A percentile compares a stretch with the other conserved stretches of the same genome.
phyloP scores from a whole-genome alignment of 2,113 vertebrate species.

The Phylloscopus trochilus region DNA sequence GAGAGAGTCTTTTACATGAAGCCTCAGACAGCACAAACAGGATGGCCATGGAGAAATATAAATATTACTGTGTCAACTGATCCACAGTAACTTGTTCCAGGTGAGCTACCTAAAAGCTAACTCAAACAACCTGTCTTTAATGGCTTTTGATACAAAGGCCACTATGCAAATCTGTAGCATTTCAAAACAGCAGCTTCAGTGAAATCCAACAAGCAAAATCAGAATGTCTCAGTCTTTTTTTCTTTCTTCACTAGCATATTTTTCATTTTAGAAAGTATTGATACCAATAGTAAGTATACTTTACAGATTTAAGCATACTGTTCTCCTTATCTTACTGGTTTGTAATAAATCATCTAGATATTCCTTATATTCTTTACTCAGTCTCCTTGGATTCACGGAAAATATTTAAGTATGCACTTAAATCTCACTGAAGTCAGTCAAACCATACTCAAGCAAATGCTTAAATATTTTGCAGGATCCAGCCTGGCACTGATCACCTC shows the following conservation, averaged over 20 bases:
- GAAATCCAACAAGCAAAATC: background rate
- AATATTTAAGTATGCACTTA: constrained; percentile 17
- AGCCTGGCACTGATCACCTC: background rate
- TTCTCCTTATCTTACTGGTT: background rate
- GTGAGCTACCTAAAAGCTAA: background rate
- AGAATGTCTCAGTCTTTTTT: background rate
- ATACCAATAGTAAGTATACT: background rate
- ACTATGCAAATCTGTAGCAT: background rate
- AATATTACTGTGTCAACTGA: background rate
- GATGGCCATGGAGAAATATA: background rate
- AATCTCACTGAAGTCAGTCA: background rate
- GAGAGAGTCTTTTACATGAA: constrained; percentile 18
- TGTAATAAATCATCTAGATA: background rate
- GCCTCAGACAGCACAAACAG: background rate
- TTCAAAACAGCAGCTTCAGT: background rate
- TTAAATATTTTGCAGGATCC: constrained; percentile 28
- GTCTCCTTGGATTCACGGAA: background rate
- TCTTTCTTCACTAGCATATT: background rate
- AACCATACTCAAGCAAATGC: background rate
- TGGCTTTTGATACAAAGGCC: background rate
- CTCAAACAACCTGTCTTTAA: background rate
- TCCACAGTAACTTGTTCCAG: background rate
- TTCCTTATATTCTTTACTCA: background rate
- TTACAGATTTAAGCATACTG: background rate
- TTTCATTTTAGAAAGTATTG: background rate